Evolutionary conservation across 64 coral and sea anemone genomes (phyloP).

Genomic region (Montipora efflorescens): DNA sequence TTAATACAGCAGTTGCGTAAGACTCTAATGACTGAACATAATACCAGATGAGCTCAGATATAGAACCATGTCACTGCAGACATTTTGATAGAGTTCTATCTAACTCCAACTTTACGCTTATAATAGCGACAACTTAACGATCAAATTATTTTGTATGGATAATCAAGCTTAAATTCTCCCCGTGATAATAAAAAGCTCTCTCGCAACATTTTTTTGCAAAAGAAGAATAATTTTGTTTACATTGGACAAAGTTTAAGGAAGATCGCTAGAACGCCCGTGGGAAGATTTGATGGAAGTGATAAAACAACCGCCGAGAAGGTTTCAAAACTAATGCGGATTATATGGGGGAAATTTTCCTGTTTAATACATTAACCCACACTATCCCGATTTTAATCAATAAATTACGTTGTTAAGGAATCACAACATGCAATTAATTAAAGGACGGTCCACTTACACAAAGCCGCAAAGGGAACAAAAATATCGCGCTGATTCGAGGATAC

Average conservation of each 20-base stretch:
- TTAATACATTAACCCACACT: background rate
- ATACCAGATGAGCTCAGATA: no score
- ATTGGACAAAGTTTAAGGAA: no score
- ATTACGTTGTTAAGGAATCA: background rate
- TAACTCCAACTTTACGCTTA: background rate
- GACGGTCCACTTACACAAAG: background rate
- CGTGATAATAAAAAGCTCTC: no score
- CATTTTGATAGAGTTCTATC: background rate
- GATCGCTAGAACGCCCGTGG: no score
- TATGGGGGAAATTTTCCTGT: background rate
- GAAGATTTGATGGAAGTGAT: no score
- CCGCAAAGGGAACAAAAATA: background rate
- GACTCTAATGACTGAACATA: no score
- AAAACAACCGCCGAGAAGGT: no score
- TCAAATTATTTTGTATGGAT: background rate
- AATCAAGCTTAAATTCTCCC: no score
- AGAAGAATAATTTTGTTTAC: no score
- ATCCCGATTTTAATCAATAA: background rate
- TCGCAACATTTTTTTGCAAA: no score
- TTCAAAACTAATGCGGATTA: no score
- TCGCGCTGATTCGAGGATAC: background rate
- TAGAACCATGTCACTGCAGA: no score
- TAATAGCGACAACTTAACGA: background rate
- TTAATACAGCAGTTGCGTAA: background rate
- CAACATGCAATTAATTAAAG: background rate